A percentile compares a stretch with the other conserved stretches of the same genome.
These are phyloP conservation scores for Xiphorhynchus erythropygius DNA, from an alignment of 2,797 vertebrate species.

Conservation along the genomic window DNA sequence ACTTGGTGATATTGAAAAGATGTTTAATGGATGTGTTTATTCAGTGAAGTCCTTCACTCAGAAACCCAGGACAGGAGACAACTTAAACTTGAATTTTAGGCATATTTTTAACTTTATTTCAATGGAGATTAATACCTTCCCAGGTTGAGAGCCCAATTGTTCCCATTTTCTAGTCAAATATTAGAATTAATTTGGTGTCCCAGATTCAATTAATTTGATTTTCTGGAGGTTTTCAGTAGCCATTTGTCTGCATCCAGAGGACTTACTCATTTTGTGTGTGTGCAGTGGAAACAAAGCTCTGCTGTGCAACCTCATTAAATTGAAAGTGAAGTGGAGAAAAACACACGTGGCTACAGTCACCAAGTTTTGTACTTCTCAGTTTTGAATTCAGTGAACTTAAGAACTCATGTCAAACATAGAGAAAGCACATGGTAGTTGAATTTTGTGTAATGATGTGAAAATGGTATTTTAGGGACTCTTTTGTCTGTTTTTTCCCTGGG, in stretches of 20 bases:
- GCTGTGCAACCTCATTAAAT: not conserved
- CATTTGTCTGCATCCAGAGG: not conserved
- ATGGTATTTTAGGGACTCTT: not conserved
- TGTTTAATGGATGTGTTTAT: not conserved
- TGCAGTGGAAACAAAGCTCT: not conserved
- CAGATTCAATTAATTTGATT: not conserved
- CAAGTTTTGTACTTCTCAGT: not conserved
- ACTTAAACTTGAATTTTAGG: not conserved
- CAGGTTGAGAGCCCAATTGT: not conserved
- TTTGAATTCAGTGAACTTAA: not conserved
- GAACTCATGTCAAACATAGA: not conserved
- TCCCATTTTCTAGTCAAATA: not conserved
- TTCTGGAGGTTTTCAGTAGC: not conserved
- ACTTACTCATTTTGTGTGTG: not conserved
- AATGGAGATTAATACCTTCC: not conserved
- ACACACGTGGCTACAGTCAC: rapidly evolving
- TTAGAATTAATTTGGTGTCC: not conserved
- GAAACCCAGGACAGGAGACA: not conserved
- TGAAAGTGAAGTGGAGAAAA: not conserved
- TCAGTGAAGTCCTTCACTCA: not conserved
- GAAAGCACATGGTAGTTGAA: not conserved
- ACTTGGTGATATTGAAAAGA: not conserved
- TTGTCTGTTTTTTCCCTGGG: not conserved
- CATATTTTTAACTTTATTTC: not conserved
- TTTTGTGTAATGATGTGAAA: not conserved